Conservation (phyloP, 2,888 invertebrate species). For the Netelia fuscicornis region DNA sequence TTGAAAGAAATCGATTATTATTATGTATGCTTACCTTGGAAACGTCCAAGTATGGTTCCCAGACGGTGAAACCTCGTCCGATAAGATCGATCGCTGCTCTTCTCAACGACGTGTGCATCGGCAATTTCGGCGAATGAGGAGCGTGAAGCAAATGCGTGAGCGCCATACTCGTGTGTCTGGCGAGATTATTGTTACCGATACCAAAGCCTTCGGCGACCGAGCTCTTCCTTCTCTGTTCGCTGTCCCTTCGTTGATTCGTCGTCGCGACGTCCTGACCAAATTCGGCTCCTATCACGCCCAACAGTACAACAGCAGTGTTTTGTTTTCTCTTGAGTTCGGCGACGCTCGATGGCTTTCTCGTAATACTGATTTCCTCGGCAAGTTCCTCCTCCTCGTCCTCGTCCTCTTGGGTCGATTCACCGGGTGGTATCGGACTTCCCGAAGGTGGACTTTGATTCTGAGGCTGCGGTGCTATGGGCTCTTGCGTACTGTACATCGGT, state of each 20-base stretch:
- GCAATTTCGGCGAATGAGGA: conserved; percentile 93
- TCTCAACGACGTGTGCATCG: conserved; percentile 96
- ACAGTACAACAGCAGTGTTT: conserved; percentile 97
- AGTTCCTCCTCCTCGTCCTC: conserved; percentile 95
- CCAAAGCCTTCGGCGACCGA: conserved; percentile 96
- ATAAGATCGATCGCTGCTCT: conserved; percentile 98
- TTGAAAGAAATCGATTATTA: no score
- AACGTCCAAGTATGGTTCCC: conserved; percentile 99
- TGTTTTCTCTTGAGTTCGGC: conserved; percentile 97
- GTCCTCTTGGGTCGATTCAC: conserved; percentile 87
- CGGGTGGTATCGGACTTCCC: conserved; percentile 82
- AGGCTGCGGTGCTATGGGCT: conserved; percentile 90
- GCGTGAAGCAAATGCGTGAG: conserved; percentile 96
- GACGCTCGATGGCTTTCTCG: conserved; percentile 93
- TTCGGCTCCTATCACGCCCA: conserved; percentile 99
- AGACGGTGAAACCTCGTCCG: conserved; percentile 98
- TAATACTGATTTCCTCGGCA: conserved; percentile 86
- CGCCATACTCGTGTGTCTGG: conserved; percentile 96
- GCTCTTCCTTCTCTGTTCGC: conserved; percentile 89
- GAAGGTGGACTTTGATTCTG: conserved; percentile 83
- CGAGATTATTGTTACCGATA: conserved; percentile 94
- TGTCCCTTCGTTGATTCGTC: conserved; percentile 88
- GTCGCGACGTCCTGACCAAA: conserved; percentile 97
- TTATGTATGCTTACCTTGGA: conserved; percentile 88
- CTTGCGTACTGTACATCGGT: conserved; percentile 93